phyloP scores from a whole-genome alignment of 2,888 invertebrate genomes.

The Aphodius sticticus region DNA sequence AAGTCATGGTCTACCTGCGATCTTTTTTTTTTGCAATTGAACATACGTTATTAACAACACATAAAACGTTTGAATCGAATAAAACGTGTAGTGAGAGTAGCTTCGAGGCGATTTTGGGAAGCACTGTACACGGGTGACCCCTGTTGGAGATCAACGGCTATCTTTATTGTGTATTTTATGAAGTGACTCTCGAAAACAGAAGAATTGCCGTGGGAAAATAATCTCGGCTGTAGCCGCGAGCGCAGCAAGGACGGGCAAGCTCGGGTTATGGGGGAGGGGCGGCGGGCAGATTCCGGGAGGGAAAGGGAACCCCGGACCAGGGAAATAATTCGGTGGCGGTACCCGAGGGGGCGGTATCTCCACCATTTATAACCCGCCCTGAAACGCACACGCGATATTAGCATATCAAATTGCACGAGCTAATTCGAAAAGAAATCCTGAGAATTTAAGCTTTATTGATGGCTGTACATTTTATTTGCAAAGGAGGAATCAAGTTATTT shows the following conservation, averaged over 20 bases:
- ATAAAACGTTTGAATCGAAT: no score
- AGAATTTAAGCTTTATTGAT: no score
- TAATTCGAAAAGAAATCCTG: background rate
- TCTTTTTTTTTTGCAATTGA: no score
- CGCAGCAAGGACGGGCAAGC: background rate
- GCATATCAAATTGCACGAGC: background rate
- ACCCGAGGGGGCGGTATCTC: background rate
- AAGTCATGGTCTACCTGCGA: no score
- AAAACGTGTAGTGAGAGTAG: background rate
- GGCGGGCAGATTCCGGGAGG: background rate
- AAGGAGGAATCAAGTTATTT: no score
- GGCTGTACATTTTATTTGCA: no score
- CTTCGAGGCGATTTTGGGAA: background rate
- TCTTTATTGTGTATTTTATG: constrained; percentile 27
- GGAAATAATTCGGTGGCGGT: background rate
- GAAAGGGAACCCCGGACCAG: background rate
- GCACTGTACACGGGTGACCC: background rate
- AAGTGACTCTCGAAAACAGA: constrained; percentile 25
- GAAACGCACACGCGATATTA: background rate
- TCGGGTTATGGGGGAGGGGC: background rate
- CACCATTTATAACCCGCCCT: background rate
- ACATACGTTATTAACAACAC: no score
- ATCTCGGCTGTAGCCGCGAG: constrained; percentile 16
- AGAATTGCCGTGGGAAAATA: constrained; percentile 24
- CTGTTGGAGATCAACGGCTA: constrained; percentile 12